Conservation (phyloP, 2,797 vertebrate species). For the Labeo calbasu region DNA sequence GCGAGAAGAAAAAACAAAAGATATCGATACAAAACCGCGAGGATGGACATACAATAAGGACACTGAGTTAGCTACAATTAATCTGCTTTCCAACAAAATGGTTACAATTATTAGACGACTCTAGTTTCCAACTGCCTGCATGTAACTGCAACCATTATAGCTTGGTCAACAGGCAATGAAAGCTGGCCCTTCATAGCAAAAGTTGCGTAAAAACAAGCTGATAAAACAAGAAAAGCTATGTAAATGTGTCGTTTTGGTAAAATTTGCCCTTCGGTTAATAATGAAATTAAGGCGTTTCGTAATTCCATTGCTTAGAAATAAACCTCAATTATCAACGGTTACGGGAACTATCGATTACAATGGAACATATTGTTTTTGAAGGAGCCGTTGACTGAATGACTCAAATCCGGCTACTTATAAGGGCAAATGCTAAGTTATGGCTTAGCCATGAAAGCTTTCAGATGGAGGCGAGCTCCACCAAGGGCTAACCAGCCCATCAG, state of each 20-base stretch:
- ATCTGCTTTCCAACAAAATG: slow-evolving; percentile 40
- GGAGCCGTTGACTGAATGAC: slow-evolving; percentile 34
- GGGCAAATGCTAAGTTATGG: slow-evolving; percentile 26
- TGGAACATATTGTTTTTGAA: background rate
- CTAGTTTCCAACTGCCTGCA: slow-evolving; percentile 21
- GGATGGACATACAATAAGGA: slow-evolving; percentile 53
- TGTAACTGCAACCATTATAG: slow-evolving; percentile 33
- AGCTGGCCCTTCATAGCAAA: slow-evolving; percentile 73
- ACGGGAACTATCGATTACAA: background rate
- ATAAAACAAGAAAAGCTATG: slow-evolving; percentile 12
- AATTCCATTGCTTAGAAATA: slow-evolving; percentile 61
- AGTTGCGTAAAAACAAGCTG: slow-evolving; percentile 37
- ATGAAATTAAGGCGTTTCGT: slow-evolving; percentile 77
- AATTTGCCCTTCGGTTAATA: slow-evolving; percentile 57
- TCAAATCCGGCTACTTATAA: background rate
- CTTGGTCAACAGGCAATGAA: slow-evolving; percentile 66
- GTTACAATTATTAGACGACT: slow-evolving; percentile 42
- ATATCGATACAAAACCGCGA: slow-evolving; percentile 33
- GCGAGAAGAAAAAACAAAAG: slow-evolving; percentile 37
- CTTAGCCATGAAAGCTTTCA: slow-evolving; percentile 20
- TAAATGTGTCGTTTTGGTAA: slow-evolving; percentile 29
- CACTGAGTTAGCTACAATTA: slow-evolving; percentile 57
- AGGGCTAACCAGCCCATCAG: slow-evolving; percentile 7
- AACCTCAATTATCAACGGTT: slow-evolving; percentile 11
- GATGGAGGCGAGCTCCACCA: slow-evolving; percentile 5